These are phyloP conservation scores for Melanogrammus aeglefinus DNA, from an alignment of 2,797 vertebrate genomes.

Conservation along the genomic window DNA sequence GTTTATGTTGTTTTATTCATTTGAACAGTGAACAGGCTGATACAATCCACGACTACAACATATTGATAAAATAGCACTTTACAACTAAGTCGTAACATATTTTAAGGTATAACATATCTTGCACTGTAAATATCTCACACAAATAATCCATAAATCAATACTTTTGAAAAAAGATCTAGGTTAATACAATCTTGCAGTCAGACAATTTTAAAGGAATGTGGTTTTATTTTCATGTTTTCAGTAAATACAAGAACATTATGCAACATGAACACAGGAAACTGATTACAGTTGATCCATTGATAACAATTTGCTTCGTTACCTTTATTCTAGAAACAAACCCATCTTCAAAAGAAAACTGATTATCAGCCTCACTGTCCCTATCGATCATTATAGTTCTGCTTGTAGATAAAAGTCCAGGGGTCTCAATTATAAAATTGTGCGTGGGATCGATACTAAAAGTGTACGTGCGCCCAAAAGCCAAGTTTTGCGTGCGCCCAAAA, in stretches of 20 bases:
- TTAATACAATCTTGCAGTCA: background rate
- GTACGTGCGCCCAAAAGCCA: too few species aligned
- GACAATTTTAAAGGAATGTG: background rate
- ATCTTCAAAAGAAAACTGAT: background rate
- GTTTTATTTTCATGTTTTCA: background rate
- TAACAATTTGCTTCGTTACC: background rate
- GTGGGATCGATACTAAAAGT: too few species aligned
- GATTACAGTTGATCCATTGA: background rate
- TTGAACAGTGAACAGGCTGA: background rate
- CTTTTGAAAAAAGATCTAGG: background rate
- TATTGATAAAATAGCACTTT: background rate
- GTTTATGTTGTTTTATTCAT: background rate
- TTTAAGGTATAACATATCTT: too few species aligned
- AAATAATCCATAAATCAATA: background rate
- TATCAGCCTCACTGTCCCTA: background rate
- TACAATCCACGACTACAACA: background rate
- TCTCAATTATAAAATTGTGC: too few species aligned
- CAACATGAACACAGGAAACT: too few species aligned
- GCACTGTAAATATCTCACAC: background rate
- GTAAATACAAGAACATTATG: too few species aligned
- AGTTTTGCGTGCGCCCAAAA: too few species aligned
- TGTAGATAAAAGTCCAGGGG: background rate
- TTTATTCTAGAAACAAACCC: background rate
- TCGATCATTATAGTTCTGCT: background rate
- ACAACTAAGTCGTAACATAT: background rate